Evolutionary conservation across 2,797 vertebrate genomes (phyloP).

Genomic region (Sebastes dallii): DNA sequence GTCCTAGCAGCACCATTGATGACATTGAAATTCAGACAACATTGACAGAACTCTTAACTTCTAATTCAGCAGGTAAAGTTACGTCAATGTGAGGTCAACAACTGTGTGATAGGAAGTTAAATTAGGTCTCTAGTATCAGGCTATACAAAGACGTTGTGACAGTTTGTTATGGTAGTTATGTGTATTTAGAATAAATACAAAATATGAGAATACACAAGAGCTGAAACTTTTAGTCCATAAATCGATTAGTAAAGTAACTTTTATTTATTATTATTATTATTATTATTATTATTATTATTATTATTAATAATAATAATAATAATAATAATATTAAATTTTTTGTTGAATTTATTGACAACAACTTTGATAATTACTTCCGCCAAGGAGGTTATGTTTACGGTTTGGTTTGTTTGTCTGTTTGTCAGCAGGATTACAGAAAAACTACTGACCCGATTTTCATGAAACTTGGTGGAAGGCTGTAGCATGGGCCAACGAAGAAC

Average conservation of each 20-base stretch:
- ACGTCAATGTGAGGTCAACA: background rate
- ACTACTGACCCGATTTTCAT: background rate
- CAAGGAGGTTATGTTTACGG: background rate
- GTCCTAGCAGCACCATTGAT: background rate
- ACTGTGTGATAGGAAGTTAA: background rate
- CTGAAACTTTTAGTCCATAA: background rate
- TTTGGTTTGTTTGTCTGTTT: background rate
- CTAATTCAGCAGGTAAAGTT: background rate
- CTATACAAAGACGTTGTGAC: background rate
- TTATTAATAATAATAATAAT: too few species aligned
- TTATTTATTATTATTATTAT: rapidly evolving
- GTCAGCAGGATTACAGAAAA: background rate
- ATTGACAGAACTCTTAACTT: background rate
- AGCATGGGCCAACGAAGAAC: background rate
- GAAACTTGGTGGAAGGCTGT: background rate
- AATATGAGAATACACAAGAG: background rate
- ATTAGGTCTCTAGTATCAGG: background rate
- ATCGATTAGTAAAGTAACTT: rapidly evolving
- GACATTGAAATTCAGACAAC: background rate
- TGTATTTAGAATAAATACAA: background rate
- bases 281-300: too few species aligned
- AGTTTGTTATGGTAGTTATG: background rate
- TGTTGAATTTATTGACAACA: background rate
- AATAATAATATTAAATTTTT: too few species aligned
- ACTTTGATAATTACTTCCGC: background rate